Evolutionary conservation across 2,113 vertebrate genomes (phyloP).

Genomic region (Chamaetylas fuelleborni): DNA sequence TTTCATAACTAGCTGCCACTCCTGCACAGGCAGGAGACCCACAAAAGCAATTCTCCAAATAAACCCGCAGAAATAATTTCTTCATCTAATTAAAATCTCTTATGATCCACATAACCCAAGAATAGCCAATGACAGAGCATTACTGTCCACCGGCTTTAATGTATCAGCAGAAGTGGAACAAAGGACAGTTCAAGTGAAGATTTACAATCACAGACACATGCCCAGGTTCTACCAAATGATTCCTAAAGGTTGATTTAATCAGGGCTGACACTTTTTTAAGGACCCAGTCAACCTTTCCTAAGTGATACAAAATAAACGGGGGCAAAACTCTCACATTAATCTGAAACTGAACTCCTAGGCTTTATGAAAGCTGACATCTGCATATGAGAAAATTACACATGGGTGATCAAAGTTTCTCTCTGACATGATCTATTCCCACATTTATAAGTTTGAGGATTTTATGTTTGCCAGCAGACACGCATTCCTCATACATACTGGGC

Average conservation of each 20-base stretch:
- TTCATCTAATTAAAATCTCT: neutral
- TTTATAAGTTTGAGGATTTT: neutral
- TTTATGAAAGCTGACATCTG: constrained; percentile 12
- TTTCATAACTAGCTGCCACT: neutral
- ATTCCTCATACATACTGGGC: neutral
- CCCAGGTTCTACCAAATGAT: neutral
- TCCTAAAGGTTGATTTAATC: neutral
- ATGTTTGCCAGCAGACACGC: neutral
- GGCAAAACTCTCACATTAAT: neutral
- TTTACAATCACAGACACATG: neutral
- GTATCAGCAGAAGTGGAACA: neutral
- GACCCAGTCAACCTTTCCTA: neutral
- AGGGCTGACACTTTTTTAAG: neutral
- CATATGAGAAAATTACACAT: neutral
- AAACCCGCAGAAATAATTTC: neutral
- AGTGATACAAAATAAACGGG: neutral
- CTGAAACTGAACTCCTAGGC: neutral
- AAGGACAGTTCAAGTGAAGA: neutral
- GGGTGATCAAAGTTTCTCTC: neutral
- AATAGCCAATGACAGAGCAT: neutral
- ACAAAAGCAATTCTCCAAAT: neutral
- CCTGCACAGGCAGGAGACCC: neutral
- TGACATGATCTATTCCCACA: neutral
- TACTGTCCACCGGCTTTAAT: neutral
- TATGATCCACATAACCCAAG: neutral